Evolutionary conservation across 2,888 invertebrate species (phyloP).

Genomic region (Pammene aurita): DNA sequence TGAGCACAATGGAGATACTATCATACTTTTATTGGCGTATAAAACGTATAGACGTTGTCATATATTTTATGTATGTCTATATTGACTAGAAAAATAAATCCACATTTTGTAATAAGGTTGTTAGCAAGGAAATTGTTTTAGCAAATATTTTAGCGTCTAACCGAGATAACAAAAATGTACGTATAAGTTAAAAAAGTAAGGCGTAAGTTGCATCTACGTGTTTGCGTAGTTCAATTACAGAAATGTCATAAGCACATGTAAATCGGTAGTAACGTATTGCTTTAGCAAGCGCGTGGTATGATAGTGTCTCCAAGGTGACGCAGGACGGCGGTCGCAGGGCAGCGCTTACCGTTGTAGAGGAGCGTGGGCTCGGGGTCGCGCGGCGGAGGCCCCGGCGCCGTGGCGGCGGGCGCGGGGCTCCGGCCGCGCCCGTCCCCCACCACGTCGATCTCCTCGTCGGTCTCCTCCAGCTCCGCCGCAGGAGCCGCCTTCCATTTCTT

Average conservation of each 20-base stretch:
- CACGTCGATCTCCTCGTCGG: conserved; percentile 93
- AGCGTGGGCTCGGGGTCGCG: conserved; percentile 87
- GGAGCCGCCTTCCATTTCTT: conserved; percentile 95
- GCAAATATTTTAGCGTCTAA: too few species aligned
- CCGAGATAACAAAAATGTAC: neutral
- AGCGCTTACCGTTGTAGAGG: conserved; percentile 88
- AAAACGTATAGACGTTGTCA: conserved; percentile 1
- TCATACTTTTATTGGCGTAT: conserved; percentile 14
- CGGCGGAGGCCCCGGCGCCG: conserved; percentile 88
- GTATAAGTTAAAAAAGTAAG: too few species aligned
- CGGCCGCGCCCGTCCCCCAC: conserved; percentile 89
- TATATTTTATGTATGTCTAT: conserved; percentile 8
- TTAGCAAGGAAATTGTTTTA: neutral
- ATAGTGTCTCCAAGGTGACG: conserved; percentile 28
- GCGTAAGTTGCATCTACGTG: neutral
- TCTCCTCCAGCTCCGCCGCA: conserved; percentile 84
- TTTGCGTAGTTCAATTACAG: neutral
- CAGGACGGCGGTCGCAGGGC: conserved; percentile 11
- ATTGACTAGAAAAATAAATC: neutral
- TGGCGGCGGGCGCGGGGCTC: conserved; percentile 81
- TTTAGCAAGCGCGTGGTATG: neutral
- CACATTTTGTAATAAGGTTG: neutral
- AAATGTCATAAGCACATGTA: conserved; percentile 6
- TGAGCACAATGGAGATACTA: conserved; percentile 7
- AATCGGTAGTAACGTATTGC: neutral